phyloP scores from a whole-genome alignment of 2,797 vertebrate species.

The Morus bassanus region DNA sequence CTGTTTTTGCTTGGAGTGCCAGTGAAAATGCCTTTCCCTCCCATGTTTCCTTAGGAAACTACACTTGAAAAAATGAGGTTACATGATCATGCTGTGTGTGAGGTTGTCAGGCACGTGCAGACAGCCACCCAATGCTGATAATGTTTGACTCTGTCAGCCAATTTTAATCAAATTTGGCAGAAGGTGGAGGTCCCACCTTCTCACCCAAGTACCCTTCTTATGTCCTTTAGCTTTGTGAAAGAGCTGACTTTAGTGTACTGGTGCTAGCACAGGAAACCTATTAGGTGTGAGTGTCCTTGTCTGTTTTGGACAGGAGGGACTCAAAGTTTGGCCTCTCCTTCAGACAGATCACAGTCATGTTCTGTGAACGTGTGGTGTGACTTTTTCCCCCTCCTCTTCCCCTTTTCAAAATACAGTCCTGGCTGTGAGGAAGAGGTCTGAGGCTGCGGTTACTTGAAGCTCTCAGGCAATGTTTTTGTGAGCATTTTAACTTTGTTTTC shows the following conservation, averaged over 20 bases:
- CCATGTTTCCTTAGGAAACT: background rate
- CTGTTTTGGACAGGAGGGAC: background rate
- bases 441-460: background rate
- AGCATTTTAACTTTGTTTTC: background rate
- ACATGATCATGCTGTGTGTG: background rate
- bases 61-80: background rate
- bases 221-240: background rate
- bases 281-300: background rate
- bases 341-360: background rate
- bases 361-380: background rate
- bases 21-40: background rate
- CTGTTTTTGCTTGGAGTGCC: background rate
- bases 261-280: background rate
- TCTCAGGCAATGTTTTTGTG: background rate
- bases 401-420: background rate
- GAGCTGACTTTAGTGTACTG: background rate
- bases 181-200: background rate
- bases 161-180: background rate
- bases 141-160: background rate
- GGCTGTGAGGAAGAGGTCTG: background rate
- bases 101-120: background rate
- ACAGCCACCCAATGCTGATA: background rate
- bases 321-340: background rate
- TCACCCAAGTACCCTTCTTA: background rate
- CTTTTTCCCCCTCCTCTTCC: background rate